Evolutionary conservation across 2,797 vertebrate species (phyloP), one percentile per base, ranked within the genome.

Genomic region (Myotis daubentonii): DNA sequence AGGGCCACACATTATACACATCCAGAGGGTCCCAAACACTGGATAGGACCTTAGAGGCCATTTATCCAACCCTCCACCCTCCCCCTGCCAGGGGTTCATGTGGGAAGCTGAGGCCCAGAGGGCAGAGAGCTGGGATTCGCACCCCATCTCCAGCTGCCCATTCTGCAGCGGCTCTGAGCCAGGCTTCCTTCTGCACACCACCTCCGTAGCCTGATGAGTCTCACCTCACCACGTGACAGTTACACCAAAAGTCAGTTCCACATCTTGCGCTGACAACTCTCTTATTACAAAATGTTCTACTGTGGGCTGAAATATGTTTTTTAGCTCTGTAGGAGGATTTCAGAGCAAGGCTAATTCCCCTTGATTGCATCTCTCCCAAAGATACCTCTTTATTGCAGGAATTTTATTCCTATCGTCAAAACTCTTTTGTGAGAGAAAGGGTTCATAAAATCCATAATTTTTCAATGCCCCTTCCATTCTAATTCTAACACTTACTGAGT

Each of bases 261-360:
- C 3, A 5, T 83, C 53, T 94, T 72, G 41, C 30, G 82, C 47
- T 95, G 83, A 93, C 66, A 95, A 57, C 65, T 66, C 70, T 68
- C 89, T 87, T 49, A 51, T 65, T 85, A 81, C 36, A 85, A 62
- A 89, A 72, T 44, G 51, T 92, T 94, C 80, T 68, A 8, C 33
- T 41, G 89, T 78, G 88, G 44, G 83, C 80, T 94, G 94, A 91
- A 83, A 80, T 44, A 25, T 25, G 70, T 55, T 92, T 82, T 84
- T 70, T 51, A n/a, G 71, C 23, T 93, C 60, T 70, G 94, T 81
- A 82, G 89, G 96, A 95, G 86, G 94, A 80, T 94, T 94, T 85
- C 86, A 91, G 91, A 94, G 66, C 36, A 60, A 76, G 22, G 62
- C 62, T 88, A 53, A 91, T 92, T 55, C 5, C 17, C 33, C 57